These are phyloP conservation scores for Callimorpha dominula DNA, from an alignment of 2,888 invertebrate genomes.

Conservation along the genomic window DNA sequence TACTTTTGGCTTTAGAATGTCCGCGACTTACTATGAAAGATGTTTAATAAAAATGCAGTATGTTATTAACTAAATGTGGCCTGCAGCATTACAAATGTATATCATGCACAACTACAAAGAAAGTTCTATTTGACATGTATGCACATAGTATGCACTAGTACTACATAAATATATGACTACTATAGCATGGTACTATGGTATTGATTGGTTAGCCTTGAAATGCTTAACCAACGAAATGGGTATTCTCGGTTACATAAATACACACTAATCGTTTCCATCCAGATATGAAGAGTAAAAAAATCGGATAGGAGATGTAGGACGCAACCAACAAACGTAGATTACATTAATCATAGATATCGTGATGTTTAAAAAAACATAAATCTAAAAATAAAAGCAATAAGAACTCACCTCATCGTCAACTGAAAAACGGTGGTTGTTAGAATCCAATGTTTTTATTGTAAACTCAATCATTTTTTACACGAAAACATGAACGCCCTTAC, in stretches of 20 bases:
- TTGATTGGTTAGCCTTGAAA: slow-evolving; percentile 13
- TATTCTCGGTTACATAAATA: not conserved
- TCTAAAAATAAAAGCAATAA: slow-evolving; percentile 10
- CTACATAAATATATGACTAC: too few relatives aligned
- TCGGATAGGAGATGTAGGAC: slow-evolving; percentile 1
- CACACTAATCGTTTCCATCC: not conserved
- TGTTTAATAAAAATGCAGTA: too few relatives aligned
- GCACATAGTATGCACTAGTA: too few relatives aligned
- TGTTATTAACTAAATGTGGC: too few relatives aligned
- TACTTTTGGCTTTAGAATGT: too few relatives aligned
- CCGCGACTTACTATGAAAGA: too few relatives aligned
- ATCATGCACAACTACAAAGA: too few relatives aligned
- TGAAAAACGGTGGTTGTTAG: slow-evolving; percentile 93
- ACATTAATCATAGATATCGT: slow-evolving; percentile 5
- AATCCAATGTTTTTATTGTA: slow-evolving; percentile 96
- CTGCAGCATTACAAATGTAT: too few relatives aligned
- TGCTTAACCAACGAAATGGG: slow-evolving; percentile 11
- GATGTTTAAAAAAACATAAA: not conserved
- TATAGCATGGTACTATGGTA: not conserved
- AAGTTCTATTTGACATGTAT: too few relatives aligned
- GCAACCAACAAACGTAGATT: slow-evolving; percentile 3
- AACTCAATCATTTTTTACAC: slow-evolving; percentile 90
- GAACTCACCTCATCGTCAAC: slow-evolving; percentile 94
- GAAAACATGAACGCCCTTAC: slow-evolving; percentile 58
- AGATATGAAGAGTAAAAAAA: not conserved